These are phyloP conservation scores for Papilio dardanus DNA, from an alignment of 1,140 invertebrate species.

Conservation along the genomic window DNA sequence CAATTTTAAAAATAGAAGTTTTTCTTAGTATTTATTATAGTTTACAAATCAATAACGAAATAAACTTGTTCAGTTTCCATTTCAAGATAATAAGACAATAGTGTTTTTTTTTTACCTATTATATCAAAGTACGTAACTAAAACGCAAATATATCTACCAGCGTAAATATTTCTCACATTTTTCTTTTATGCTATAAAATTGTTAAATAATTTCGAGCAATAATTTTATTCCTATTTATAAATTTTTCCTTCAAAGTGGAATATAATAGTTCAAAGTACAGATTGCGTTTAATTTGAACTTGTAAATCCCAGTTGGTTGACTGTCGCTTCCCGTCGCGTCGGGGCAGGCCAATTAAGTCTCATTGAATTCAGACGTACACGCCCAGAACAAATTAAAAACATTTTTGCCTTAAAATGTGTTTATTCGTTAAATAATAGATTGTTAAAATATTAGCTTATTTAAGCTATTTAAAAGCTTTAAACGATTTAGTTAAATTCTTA, in stretches of 20 bases:
- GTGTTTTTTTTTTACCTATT: no score
- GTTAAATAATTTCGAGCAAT: background rate
- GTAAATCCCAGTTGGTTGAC: constrained; percentile 24
- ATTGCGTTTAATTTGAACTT: constrained; percentile 25
- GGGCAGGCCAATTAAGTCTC: constrained; percentile 19
- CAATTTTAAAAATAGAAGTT: no score
- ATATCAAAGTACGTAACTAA: no score
- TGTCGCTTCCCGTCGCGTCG: constrained; percentile 17
- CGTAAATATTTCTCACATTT: no score
- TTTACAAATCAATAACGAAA: no score
- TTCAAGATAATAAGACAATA: no score
- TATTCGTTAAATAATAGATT: background rate
- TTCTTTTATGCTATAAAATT: background rate
- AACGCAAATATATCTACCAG: no score
- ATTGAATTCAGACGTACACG: constrained; percentile 20
- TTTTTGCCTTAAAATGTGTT: constrained; percentile 6
- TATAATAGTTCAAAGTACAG: constrained; percentile 11
- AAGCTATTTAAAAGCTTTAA: background rate
- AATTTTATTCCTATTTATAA: background rate
- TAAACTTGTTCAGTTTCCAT: no score
- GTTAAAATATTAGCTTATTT: background rate
- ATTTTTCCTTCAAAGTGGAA: constrained; percentile 1
- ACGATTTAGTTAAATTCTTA: no score
- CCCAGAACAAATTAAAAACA: constrained; percentile 17
- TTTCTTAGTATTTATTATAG: no score